Base-by-base conservation (phyloP, 2,888 invertebrate species). In the Eupithecia subfuscata region DNA sequence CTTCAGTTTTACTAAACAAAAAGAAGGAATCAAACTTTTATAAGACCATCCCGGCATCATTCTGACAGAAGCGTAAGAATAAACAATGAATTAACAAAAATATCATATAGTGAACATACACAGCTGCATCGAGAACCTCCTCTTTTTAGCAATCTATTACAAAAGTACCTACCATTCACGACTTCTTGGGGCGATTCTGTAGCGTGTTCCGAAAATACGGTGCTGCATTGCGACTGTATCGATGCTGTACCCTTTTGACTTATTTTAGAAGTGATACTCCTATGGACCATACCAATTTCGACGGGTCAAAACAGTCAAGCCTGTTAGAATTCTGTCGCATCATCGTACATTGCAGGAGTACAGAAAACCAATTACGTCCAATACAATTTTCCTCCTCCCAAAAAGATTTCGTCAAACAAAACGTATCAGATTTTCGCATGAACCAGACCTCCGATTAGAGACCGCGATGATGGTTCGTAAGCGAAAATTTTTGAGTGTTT, bases 361-460 rank as follows among this genome's bases (percentile, higher is more conserved):
- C 37, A 67, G 52, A 48, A 56, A 76, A 74, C 77, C 77, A 77
- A 74, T 77, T 72, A 77, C 77, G 69, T 45, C 16, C 63, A 72
- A 77, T 74, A 75, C 77, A 69, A 69, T 76, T 76, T 71, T 65
- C 64, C 68, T 72, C 40, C 69, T 48, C 67, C 70, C 25, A 69
- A 75, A 75, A 75, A 71, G 70, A 73, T 75, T 75, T 69, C 70
- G 68, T 77, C 75, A 77, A 77, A 77, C 77, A 75, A 75, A 73
- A 73, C 73, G 48, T 77, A 77, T 77, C 75, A 70, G 70, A 68
- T 73, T 64, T 63, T 67, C 65, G 56, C 68, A 77, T 69, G 40
- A 25, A 30, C 45, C 48, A 30, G 56, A n/a, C 56, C 37, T n/a
- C 70, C 14, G 70, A 70, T 70, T 70, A 70, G 68, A 52, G 70